These are phyloP conservation scores for Bellardia pandia DNA, from an alignment of 2,888 invertebrate genomes.

Conservation along the genomic window DNA sequence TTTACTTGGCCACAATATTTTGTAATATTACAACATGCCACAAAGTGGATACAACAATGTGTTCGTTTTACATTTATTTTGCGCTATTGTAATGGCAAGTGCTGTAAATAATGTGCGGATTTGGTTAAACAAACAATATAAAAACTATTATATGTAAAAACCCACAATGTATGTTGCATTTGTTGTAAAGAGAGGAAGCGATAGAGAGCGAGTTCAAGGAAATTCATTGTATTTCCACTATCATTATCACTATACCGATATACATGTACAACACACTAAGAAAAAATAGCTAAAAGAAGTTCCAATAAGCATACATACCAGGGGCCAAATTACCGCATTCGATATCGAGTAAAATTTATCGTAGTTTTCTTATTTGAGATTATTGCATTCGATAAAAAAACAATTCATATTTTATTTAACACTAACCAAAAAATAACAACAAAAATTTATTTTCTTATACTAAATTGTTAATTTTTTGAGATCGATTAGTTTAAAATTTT, in stretches of 20 bases:
- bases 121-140: conserved; percentile 43
- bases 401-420: no score
- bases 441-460: no score
- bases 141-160: background rate
- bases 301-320: no score
- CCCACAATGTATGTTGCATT: conserved; percentile 26
- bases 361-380: no score
- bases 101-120: conserved; percentile 66
- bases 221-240: conserved; percentile 64
- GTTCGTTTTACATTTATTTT: conserved; percentile 1
- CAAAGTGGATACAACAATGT: conserved; percentile 30
- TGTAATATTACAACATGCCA: conserved; percentile 37
- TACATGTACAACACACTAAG: conserved; percentile 4
- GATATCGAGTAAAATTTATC: no score
- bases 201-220: conserved; percentile 60
- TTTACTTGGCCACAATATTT: conserved; percentile 36
- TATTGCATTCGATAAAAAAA: no score
- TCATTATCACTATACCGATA: conserved; percentile 41
- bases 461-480: no score
- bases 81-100: conserved; percentile 39
- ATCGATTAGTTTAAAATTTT: no score
- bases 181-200: conserved; percentile 11
- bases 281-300: background rate
- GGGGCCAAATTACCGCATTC: no score
- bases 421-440: no score